These are phyloP conservation scores for Ptyas mucosa DNA, from an alignment of 2,113 vertebrate genomes.

Conservation along the genomic window DNA sequence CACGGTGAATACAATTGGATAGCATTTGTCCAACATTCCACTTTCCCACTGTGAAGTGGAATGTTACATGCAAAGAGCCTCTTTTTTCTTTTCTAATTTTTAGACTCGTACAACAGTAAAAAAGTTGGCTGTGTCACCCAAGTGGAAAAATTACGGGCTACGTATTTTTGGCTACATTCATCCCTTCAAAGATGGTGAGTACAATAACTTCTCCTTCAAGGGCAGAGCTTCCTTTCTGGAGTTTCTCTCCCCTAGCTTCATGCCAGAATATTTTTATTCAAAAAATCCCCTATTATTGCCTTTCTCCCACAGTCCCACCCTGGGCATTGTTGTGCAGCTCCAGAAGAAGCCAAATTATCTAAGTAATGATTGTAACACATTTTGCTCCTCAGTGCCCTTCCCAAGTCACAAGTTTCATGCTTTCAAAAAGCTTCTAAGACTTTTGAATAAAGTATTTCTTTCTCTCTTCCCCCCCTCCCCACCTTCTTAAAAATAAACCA, in stretches of 20 bases:
- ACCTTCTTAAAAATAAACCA: neutral
- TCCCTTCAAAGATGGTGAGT: slow-evolving; percentile 92
- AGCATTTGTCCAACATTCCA: neutral
- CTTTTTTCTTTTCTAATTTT: neutral
- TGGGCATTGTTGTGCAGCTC: neutral
- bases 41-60: neutral
- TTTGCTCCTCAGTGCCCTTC: neutral
- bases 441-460: neutral
- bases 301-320: neutral
- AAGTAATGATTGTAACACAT: neutral
- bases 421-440: neutral
- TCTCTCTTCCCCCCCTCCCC: too few species aligned
- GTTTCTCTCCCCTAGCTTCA: neutral
- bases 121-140: slow-evolving; percentile 95
- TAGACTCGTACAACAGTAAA: slow-evolving; percentile 89
- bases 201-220: neutral
- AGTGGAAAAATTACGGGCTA: slow-evolving; percentile 97
- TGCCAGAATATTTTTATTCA: neutral
- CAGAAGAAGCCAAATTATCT: neutral
- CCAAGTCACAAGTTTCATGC: neutral
- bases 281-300: neutral
- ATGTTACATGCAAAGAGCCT: accelerated
- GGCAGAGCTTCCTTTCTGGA: neutral
- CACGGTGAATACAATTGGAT: neutral
- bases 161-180: slow-evolving; percentile 96